phyloP scores from a whole-genome alignment of 2,888 invertebrate species.

The Synanthedon andrenaeformis region DNA sequence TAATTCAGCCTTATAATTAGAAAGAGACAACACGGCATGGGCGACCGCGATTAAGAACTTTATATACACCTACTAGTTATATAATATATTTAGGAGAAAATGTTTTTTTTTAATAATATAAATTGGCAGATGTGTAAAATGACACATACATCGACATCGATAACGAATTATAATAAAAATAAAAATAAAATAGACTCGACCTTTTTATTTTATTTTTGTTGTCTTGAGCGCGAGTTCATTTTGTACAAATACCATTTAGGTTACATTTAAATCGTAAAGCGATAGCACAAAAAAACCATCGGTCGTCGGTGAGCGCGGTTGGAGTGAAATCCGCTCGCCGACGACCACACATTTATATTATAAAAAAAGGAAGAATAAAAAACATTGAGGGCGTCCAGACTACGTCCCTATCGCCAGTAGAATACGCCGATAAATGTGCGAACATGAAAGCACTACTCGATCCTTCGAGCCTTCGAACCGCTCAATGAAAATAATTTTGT shows the following conservation, averaged over 20 bases:
- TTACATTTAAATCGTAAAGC: slow-evolving; percentile 32
- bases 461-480: too few species aligned
- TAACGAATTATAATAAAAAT: slow-evolving; percentile 16
- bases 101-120: slow-evolving; percentile 10
- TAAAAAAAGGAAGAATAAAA: too few species aligned
- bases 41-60: slow-evolving; percentile 33
- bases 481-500: too few species aligned
- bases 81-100: slow-evolving; percentile 1
- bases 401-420: too few species aligned
- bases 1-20: slow-evolving; percentile 69
- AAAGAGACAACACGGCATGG: slow-evolving; percentile 47
- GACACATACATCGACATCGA: slow-evolving; percentile 12
- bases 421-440: too few species aligned
- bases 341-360: too few species aligned
- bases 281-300: slow-evolving; percentile 4
- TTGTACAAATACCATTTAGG: slow-evolving; percentile 63
- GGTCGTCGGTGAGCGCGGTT: neutral
- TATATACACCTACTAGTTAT: neutral
- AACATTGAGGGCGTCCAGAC: too few species aligned
- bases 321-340: neutral
- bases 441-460: too few species aligned
- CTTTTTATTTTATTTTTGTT: slow-evolving; percentile 32
- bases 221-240: slow-evolving; percentile 63
- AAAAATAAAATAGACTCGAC: slow-evolving; percentile 47
- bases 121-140: slow-evolving; percentile 9